Percentiles rank a stretch among this genome's conserved stretches.
Conservation (phyloP, 1,140 invertebrate species). For the Aphaenogaster floridana region DNA sequence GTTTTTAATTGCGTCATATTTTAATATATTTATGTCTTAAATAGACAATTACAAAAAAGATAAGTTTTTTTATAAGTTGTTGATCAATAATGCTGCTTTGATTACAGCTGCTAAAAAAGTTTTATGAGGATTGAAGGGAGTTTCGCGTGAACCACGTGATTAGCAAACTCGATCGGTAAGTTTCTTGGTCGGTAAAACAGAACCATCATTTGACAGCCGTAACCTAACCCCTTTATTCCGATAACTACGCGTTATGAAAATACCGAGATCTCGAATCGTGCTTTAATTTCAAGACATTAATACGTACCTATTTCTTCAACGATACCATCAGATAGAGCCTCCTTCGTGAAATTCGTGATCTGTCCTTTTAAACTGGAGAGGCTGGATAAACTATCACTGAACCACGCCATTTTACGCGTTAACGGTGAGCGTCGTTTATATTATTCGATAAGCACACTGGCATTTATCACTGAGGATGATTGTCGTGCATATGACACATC, state of each 20-base stretch:
- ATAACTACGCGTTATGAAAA: background rate
- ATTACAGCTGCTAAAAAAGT: background rate
- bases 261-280: background rate
- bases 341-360: conserved; percentile 92
- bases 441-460: conserved; percentile 13
- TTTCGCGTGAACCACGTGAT: background rate
- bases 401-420: conserved; percentile 91
- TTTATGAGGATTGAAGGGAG: background rate
- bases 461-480: conserved; percentile 52
- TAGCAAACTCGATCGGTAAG: background rate
- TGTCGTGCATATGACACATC: conserved; percentile 66
- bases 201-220: conserved; percentile 83
- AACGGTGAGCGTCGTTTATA: conserved; percentile 70
- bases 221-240: conserved; percentile 70
- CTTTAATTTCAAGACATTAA: background rate
- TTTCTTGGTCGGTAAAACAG: conserved; percentile 80
- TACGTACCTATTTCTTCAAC: conserved; percentile 87
- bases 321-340: conserved; percentile 89
- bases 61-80: background rate
- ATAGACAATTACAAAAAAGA: background rate
- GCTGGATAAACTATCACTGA: conserved; percentile 91
- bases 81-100: background rate
- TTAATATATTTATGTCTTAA: background rate
- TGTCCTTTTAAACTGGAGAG: conserved; percentile 92
- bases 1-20: background rate